Evolutionary conservation across 2,797 vertebrate genomes (phyloP).

Genomic region (Echiichthys vipera): DNA sequence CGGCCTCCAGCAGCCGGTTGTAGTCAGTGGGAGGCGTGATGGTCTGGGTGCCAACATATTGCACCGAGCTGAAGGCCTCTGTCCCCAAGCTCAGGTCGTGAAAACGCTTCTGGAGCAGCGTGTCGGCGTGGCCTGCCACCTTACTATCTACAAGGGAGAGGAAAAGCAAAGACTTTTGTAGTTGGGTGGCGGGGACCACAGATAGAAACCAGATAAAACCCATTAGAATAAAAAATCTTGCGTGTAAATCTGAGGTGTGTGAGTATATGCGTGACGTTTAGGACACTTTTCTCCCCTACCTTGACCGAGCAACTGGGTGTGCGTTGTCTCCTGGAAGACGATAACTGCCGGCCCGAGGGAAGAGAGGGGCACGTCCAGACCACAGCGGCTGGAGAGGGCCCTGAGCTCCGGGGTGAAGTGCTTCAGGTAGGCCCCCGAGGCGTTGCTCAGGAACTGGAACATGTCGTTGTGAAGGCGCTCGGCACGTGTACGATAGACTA

Average conservation of each 20-base stretch:
- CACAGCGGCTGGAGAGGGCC: conserved; percentile 85
- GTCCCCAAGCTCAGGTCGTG: conserved; percentile 84
- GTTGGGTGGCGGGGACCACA: too few relatives aligned
- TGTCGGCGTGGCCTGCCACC: conserved; percentile 78
- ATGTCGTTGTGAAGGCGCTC: conserved; percentile 91
- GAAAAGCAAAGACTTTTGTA: not conserved
- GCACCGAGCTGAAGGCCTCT: conserved; percentile 88
- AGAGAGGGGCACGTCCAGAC: conserved; percentile 87
- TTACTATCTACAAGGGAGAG: conserved; percentile 69
- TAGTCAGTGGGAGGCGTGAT: conserved; percentile 86
- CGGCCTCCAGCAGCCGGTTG: conserved; percentile 75
- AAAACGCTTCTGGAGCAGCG: conserved; percentile 86
- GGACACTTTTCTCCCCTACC: conserved; percentile 66
- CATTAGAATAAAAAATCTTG: not conserved
- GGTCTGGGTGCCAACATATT: conserved; percentile 88
- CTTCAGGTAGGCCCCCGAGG: conserved; percentile 87
- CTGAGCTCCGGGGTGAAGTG: conserved; percentile 88
- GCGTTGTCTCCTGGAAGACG: conserved; percentile 88
- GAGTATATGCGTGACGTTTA: not conserved
- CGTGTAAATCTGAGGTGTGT: not conserved
- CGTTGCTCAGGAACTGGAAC: conserved; percentile 89
- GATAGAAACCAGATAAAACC: not conserved
- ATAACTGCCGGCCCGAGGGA: conserved; percentile 85
- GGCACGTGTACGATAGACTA: conserved; percentile 87
- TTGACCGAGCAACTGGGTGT: conserved; percentile 85